phyloP scores from a whole-genome alignment of 2,888 invertebrate species.

The Sinopyrophorus schimmeli region DNA sequence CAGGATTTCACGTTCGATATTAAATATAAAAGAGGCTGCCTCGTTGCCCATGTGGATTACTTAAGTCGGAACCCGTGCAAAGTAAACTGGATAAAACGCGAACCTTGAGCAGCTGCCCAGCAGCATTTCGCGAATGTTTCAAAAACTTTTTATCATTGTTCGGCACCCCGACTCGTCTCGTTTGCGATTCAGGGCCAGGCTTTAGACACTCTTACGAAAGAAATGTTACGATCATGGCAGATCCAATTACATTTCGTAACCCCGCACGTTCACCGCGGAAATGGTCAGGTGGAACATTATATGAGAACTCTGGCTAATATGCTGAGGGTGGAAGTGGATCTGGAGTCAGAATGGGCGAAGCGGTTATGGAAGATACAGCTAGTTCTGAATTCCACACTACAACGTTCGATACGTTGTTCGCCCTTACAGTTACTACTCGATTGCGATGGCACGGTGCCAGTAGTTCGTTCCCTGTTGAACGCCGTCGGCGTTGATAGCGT shows the following conservation, averaged over 20 bases:
- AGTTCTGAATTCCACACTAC: constrained; percentile 11
- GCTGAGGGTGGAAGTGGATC: constrained; percentile 2
- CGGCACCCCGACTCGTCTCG: constrained; percentile 12
- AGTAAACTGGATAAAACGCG: background rate
- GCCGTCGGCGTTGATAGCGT: too few relatives aligned
- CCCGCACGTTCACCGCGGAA: constrained; percentile 5
- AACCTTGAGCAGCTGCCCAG: constrained; percentile 4
- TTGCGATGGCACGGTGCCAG: background rate
- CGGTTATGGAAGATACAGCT: constrained; percentile 14
- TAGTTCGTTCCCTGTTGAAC: constrained; percentile 6
- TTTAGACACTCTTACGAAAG: constrained; percentile 2
- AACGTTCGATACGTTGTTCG: constrained; percentile 8
- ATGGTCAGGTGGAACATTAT: constrained; percentile 12
- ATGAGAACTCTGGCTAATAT: constrained; percentile 16
- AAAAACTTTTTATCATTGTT: constrained; percentile 7
- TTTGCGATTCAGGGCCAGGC: constrained; percentile 7
- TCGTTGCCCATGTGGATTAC: constrained; percentile 43
- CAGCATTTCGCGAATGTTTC: constrained; percentile 5
- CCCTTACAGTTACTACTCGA: constrained; percentile 13
- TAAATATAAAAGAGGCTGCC: constrained; percentile 37
- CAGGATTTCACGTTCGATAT: constrained; percentile 43
- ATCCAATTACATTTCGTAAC: constrained; percentile 13
- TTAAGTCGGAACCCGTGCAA: constrained; percentile 31
- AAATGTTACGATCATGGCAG: constrained; percentile 1
- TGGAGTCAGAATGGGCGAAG: constrained; percentile 8